A percentile compares a stretch with the other conserved stretches of the same genome.
Conservation (phyloP, 2,113 vertebrate genomes). For the Chaetodon trifascialis region DNA sequence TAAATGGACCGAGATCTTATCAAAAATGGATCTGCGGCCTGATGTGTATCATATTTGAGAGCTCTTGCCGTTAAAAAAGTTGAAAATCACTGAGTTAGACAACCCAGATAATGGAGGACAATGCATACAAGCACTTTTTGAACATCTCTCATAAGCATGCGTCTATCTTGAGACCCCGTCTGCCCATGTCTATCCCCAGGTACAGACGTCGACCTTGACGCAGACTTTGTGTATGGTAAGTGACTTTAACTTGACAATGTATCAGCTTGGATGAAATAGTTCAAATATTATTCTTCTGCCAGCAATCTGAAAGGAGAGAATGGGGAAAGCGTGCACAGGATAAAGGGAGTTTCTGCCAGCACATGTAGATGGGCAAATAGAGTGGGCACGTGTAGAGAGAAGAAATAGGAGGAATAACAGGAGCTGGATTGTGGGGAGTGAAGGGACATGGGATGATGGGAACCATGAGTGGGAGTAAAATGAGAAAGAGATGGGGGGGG, state of each 20-base stretch:
- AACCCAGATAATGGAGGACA: neutral
- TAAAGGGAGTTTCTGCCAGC: neutral
- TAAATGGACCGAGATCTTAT: too few species aligned
- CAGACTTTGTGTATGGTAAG: constrained; percentile 85
- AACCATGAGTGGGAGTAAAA: neutral
- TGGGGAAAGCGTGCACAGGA: neutral
- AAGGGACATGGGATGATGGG: too few species aligned
- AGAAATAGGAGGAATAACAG: neutral
- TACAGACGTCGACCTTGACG: constrained; percentile 68
- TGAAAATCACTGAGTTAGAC: neutral
- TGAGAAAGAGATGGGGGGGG: neutral
- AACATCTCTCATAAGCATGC: neutral
- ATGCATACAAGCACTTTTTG: neutral
- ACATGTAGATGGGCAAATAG: neutral
- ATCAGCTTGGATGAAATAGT: neutral
- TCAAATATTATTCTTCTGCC: neutral
- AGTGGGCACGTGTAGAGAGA: neutral
- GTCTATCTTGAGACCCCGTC: neutral
- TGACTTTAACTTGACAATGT: neutral
- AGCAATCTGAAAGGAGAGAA: neutral
- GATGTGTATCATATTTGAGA: too few species aligned
- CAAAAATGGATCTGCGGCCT: too few species aligned
- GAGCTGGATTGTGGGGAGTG: too few species aligned
- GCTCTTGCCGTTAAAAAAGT: too few species aligned
- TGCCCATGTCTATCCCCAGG: constrained; percentile 55